Evolutionary conservation across 1,140 invertebrate genomes (phyloP).

Genomic region (Drosophila arizonae): DNA sequence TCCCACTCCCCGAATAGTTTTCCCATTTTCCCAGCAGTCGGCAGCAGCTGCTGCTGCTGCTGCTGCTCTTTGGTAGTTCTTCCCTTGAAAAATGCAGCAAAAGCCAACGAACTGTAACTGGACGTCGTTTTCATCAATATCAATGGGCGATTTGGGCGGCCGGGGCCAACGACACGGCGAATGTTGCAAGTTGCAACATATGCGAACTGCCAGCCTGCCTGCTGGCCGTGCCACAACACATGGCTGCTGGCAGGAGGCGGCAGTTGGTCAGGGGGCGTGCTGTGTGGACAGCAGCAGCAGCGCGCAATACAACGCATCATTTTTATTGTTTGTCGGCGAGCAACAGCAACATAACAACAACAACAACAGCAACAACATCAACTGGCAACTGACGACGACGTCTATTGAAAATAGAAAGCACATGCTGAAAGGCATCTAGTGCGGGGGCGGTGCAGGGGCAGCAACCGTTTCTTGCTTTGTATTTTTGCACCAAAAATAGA

Average conservation of each 20-base stretch:
- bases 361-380: constrained; percentile 40
- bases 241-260: constrained; percentile 16
- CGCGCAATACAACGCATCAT: constrained; percentile 78
- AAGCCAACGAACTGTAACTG: constrained; percentile 81
- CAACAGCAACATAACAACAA: constrained; percentile 41
- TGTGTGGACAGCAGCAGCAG: constrained; percentile 54
- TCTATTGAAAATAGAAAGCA: constrained; percentile 79
- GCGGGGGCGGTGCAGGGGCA: not conserved
- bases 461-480: constrained; percentile 71
- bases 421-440: constrained; percentile 66
- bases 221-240: constrained; percentile 27
- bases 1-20: not conserved
- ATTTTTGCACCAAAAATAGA: constrained; percentile 79
- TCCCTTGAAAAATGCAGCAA: constrained; percentile 73
- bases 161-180: constrained; percentile 32
- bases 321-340: constrained; percentile 78
- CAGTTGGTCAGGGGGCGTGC: constrained; percentile 6
- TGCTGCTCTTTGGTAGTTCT: constrained; percentile 46
- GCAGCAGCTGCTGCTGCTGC: constrained; percentile 31
- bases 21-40: not conserved
- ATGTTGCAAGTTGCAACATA: constrained; percentile 73
- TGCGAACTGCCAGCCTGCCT: constrained; percentile 54
- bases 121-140: constrained; percentile 81
- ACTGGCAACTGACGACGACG: constrained; percentile 50
- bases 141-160: constrained; percentile 66